Percentiles rank a stretch among this genome's conserved stretches.
Conservation (phyloP, 2,113 vertebrate genomes). For the Mola mola region DNA sequence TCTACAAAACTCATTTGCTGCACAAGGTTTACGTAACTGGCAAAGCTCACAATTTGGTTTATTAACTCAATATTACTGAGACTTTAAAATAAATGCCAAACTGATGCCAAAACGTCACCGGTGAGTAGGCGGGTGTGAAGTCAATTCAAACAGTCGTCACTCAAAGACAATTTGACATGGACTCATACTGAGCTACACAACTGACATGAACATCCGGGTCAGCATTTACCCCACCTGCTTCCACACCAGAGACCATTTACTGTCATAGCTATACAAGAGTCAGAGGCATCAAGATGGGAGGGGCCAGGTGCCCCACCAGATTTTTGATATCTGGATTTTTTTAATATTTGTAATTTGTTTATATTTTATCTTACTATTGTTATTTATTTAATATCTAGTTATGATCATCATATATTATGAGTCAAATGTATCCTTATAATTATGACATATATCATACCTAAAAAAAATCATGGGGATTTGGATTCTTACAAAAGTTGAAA, state of each 20-base stretch:
- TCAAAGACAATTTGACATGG: neutral
- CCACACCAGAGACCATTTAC: conserved; percentile 14
- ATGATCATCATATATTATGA: too few species aligned
- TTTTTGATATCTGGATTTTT: neutral
- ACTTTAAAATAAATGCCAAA: neutral
- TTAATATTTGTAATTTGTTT: too few species aligned
- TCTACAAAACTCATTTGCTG: too few species aligned
- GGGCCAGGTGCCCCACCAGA: neutral
- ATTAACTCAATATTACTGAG: too few species aligned
- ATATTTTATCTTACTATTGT: too few species aligned
- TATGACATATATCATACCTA: too few species aligned
- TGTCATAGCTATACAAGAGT: conserved; percentile 4
- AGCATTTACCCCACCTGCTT: conserved; percentile 17
- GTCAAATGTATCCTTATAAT: too few species aligned
- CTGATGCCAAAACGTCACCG: neutral
- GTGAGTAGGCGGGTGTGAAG: neutral
- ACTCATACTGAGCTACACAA: conserved; percentile 18
- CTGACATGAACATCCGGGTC: conserved; percentile 12
- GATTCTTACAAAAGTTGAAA: too few species aligned
- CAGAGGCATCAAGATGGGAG: conserved; percentile 5
- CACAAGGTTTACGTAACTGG: too few species aligned
- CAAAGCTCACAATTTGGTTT: too few species aligned
- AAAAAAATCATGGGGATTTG: too few species aligned
- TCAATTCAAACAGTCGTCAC: neutral
- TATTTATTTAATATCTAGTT: too few species aligned